A percentile compares a stretch with the other conserved stretches of the same genome.
phyloP scores from a whole-genome alignment of 2,797 vertebrate genomes.

The Karalla daura region DNA sequence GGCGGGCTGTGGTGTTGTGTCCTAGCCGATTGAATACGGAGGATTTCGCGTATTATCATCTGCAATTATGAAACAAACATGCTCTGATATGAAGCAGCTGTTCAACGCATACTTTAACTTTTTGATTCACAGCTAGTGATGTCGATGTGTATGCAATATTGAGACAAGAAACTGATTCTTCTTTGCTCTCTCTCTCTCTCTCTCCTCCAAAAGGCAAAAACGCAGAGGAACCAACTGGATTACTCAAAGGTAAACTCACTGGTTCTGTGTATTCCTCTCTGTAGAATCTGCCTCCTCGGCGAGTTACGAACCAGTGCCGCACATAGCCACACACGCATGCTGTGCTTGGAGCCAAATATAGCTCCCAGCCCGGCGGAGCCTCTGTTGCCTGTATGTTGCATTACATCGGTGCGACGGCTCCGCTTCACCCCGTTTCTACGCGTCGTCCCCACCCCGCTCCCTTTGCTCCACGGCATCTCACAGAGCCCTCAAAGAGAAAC shows the following conservation, averaged over 20 bases:
- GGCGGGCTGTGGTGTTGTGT: not conserved
- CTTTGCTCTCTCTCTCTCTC: slow-evolving; percentile 54
- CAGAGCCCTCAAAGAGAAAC: slow-evolving; percentile 33
- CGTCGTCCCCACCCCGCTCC: slow-evolving; percentile 11
- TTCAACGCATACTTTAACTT: not conserved
- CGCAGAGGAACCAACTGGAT: slow-evolving; percentile 85
- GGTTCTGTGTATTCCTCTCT: not conserved
- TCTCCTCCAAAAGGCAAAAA: slow-evolving; percentile 85
- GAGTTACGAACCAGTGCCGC: not conserved
- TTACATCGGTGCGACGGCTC: not conserved
- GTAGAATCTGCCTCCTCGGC: not conserved
- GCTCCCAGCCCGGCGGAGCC: no score
- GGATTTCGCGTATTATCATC: no score
- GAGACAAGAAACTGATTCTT: no score
- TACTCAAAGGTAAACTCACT: slow-evolving; percentile 88
- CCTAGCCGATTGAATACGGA: no score
- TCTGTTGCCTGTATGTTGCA: not conserved
- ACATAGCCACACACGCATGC: not conserved
- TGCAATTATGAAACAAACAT: no score
- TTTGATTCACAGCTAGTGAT: no score
- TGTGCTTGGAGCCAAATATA: no score
- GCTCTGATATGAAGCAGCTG: not conserved
- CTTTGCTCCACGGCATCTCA: not conserved
- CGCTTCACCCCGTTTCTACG: not conserved
- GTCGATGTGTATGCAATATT: no score